A percentile compares a stretch with the other conserved stretches of the same genome.
These are phyloP conservation scores for Pantherophis alleghaniensis DNA, from an alignment of 2,797 vertebrate species.

Conservation along the genomic window DNA sequence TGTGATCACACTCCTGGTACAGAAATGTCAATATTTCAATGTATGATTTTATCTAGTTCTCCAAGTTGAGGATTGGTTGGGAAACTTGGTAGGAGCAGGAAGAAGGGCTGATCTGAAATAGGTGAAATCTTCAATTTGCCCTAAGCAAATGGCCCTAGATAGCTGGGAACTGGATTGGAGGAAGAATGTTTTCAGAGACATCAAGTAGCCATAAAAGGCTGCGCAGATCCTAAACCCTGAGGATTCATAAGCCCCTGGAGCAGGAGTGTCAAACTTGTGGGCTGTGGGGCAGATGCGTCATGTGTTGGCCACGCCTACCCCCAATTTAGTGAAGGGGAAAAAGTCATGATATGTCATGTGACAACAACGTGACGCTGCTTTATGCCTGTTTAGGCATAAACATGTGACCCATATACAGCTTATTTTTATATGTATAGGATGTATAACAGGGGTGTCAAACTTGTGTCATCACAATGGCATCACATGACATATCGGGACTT, in stretches of 20 bases:
- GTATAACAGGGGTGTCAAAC: too few species aligned
- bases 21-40: not conserved
- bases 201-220: not conserved
- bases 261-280: too few species aligned
- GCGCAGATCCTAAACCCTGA: not conserved
- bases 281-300: accelerated
- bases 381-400: not conserved
- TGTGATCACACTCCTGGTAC: not conserved
- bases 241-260: not conserved
- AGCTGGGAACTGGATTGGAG: not conserved
- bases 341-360: too few species aligned
- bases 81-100: not conserved
- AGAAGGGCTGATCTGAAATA: not conserved
- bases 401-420: not conserved
- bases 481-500: too few species aligned
- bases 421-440: not conserved
- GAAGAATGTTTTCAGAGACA: not conserved
- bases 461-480: accelerated
- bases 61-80: not conserved
- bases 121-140: not conserved
- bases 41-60: not conserved
- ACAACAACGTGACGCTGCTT: too few species aligned
- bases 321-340: too few species aligned
- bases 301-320: too few species aligned
- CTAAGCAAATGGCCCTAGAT: not conserved